phyloP scores from a whole-genome alignment of 2,797 vertebrate species.

The Manis javanica region DNA sequence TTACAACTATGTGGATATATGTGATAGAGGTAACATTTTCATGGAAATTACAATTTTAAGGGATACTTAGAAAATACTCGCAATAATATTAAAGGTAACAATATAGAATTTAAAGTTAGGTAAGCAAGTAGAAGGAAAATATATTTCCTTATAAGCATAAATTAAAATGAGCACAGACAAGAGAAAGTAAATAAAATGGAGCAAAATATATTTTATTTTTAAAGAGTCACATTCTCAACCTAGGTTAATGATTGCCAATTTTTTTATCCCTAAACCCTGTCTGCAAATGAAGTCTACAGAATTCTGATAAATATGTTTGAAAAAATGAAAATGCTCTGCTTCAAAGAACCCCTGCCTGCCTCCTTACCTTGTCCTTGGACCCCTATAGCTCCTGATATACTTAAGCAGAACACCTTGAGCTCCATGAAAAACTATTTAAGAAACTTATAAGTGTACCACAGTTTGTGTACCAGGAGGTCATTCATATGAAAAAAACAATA shows the following conservation, averaged over 20 bases:
- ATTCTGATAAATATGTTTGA: background rate
- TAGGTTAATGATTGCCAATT: conserved; percentile 10
- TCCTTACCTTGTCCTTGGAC: background rate
- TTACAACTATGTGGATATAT: conserved; percentile 14
- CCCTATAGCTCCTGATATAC: background rate
- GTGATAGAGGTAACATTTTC: background rate
- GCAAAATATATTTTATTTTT: conserved; percentile 40
- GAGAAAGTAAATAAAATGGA: conserved; percentile 13
- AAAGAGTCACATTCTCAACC: conserved; percentile 51
- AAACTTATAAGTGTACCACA: background rate
- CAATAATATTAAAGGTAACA: conserved; percentile 35
- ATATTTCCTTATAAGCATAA: conserved; percentile 22
- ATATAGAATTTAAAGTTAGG: conserved; percentile 48
- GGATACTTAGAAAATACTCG: conserved; percentile 13
- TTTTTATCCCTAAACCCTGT: conserved; percentile 6
- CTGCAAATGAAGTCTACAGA: conserved; percentile 13
- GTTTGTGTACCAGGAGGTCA: background rate
- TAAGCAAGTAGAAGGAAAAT: conserved; percentile 41
- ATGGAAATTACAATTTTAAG: conserved; percentile 45
- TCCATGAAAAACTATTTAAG: background rate
- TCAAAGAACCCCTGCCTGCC: background rate
- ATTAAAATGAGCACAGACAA: conserved; percentile 24
- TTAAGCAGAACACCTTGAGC: background rate
- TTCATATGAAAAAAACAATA: conserved; percentile 8
- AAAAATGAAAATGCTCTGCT: background rate